Base-by-base conservation (phyloP, 2,888 invertebrate genomes). In the Gordius sp. region DNA sequence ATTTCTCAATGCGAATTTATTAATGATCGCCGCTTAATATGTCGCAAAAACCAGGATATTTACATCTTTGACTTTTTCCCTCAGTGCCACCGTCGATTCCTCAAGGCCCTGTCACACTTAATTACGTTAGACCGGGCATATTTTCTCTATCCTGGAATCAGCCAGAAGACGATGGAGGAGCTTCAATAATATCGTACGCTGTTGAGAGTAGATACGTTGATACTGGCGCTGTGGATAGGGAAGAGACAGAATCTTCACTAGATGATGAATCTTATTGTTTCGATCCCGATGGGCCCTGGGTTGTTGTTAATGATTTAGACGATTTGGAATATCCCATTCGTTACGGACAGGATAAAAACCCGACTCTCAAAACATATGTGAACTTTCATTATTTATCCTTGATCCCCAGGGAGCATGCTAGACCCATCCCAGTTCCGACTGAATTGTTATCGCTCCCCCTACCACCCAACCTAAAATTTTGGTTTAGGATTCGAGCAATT, bases 371-470 rank as follows among this genome's bases (percentile, higher is more conserved):
- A 33, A n/a, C n/a, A n/a, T n/a, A n/a, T n/a, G n/a, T n/a, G n/a
- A n/a, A n/a, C n/a, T 33, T 33, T 33, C 39, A 33, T n/a, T 33
- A n/a, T 33, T n/a, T 33, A 33, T 33, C 39, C 8, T n/a, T 33
- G 8, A 33, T 33, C n/a, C 39, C 39, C 8, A 33, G 39, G 39
- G 39, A 33, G 39, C 39, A 33, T 13, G n/a, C n/a, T 13, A 33
- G 39, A n/a, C 39, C 39, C n/a, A 33, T 33, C 39, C 39, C 39
- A 8, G 8, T 33, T 8, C 39, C 39, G 8, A n/a, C 8, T 8
- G 39, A 33, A 33, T 33, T 33, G n/a, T 33, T 33, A 33, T 33
- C 39, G n/a, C 39, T 33, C n/a, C 39, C 39, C n/a, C n/a, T 33
- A 8, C 39, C 39, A 13, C 39, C 39, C 8, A 33, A 33, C n/a